phyloP scores from a whole-genome alignment of 2,113 vertebrate species.

The Mustelus asterias region DNA sequence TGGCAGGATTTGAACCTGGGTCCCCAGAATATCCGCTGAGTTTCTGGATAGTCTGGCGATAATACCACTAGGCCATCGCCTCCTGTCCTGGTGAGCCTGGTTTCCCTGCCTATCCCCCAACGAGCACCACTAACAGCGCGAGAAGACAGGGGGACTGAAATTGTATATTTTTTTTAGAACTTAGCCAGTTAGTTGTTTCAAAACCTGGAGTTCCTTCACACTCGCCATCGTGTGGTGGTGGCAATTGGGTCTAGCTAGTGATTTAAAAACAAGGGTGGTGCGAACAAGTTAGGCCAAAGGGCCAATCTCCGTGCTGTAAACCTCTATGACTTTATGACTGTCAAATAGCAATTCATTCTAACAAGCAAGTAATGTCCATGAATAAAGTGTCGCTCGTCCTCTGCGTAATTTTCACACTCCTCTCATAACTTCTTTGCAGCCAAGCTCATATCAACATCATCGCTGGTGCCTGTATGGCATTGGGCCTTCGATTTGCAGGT shows the following conservation, averaged over 20 bases:
- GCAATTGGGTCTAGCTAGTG: no score
- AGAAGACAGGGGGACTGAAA: background rate
- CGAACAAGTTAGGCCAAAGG: no score
- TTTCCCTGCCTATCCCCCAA: background rate
- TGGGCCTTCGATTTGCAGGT: slow-evolving; percentile 92
- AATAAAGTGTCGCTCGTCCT: background rate
- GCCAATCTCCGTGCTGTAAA: no score
- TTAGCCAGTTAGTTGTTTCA: background rate
- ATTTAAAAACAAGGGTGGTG: no score
- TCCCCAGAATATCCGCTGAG: no score
- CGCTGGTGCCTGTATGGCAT: slow-evolving; percentile 85
- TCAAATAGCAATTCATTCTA: background rate
- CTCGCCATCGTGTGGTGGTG: background rate
- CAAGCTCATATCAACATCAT: slow-evolving; percentile 97
- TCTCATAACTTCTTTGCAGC: slow-evolving; percentile 52
- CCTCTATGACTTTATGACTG: no score
- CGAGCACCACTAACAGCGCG: background rate
- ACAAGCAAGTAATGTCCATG: background rate
- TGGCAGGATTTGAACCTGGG: no score
- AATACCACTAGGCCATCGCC: no score
- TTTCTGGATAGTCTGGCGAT: no score
- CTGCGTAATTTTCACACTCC: background rate
- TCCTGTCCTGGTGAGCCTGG: background rate
- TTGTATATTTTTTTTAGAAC: background rate
- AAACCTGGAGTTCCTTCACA: background rate